Evolutionary conservation across 1,140 invertebrate species (phyloP).

Genomic region (Delia radicum): DNA sequence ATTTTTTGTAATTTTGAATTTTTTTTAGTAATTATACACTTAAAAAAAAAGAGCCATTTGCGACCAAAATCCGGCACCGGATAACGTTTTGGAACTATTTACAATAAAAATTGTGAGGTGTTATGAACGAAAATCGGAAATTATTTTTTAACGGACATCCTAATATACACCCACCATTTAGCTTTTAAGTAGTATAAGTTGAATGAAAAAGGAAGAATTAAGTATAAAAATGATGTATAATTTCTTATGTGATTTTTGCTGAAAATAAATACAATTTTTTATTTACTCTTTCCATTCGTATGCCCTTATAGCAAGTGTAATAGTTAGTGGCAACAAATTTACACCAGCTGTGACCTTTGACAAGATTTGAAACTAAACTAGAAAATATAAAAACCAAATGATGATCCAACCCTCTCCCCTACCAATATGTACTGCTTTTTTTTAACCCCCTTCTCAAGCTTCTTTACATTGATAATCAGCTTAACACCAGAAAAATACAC

Average conservation of each 20-base stretch:
- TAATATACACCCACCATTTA: no score
- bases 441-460: neutral
- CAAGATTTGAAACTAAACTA: constrained; percentile 6
- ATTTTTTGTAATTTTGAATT: no score
- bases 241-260: neutral
- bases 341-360: constrained; percentile 20
- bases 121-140: no score
- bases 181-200: no score
- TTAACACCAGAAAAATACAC: constrained; percentile 2
- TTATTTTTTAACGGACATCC: no score
- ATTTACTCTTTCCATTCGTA: neutral
- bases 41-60: no score
- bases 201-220: neutral
- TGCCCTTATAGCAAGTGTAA: constrained; percentile 13
- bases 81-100: no score
- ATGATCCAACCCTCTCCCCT: neutral
- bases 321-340: constrained; percentile 19
- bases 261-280: neutral
- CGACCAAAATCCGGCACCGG: no score
- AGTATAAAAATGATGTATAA: constrained; percentile 18
- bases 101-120: no score
- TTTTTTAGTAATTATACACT: no score
- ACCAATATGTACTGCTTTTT: no score
- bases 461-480: constrained; percentile 10
- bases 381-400: neutral